Base-by-base conservation (phyloP, 2,113 vertebrate species). In the Thinocorus orbignyianus region DNA sequence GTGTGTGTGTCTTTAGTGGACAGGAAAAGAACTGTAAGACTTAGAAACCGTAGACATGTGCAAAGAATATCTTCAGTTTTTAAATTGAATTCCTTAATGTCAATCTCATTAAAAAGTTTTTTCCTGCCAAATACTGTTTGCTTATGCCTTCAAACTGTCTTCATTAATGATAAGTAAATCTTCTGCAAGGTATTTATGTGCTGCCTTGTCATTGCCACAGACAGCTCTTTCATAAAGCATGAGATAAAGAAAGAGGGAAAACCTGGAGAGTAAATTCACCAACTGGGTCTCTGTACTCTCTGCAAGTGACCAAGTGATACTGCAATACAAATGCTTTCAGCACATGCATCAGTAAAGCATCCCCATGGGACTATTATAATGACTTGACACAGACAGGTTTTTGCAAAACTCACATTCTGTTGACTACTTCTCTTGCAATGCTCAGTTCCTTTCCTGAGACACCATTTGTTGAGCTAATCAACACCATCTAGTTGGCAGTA, bases 71-170 rank as follows among this genome's bases (percentile, higher is more conserved):
- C 23, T 70, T 77, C 51, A 1, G n/a, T 17, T 92, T 91, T 77
- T 7, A 86, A 80, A 92, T 20, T 42, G 17, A 83, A 61, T 81
- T 82, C 31, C 64, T 93, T 78, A 88, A 83, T 64, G 33, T 26
- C 26, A 44, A 78, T 86, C 77, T 94, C 92, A 81, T 91, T 92
- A 86, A 90, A 91, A 94, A 52, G 24, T 17, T 86, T 77, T 88
- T 81, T 30, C n/a, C 80, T 95, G 86, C 68, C 81, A 93, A 94
- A 62, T 77, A 19, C 19, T 54, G 51, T 86, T 92, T 94, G 54
- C 54, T 73, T 83, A 31, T 81, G 71, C 55, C 49, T 93, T 92
- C 86, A 77, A 46, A 88, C 46, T 81, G 79, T 24, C 51, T 81
- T 13, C n/a, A 62, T 66, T 86, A 70, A 73, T 66, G 85, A 80